phyloP scores from a whole-genome alignment of 2,113 vertebrate species.

The Prietella phreatophila region DNA sequence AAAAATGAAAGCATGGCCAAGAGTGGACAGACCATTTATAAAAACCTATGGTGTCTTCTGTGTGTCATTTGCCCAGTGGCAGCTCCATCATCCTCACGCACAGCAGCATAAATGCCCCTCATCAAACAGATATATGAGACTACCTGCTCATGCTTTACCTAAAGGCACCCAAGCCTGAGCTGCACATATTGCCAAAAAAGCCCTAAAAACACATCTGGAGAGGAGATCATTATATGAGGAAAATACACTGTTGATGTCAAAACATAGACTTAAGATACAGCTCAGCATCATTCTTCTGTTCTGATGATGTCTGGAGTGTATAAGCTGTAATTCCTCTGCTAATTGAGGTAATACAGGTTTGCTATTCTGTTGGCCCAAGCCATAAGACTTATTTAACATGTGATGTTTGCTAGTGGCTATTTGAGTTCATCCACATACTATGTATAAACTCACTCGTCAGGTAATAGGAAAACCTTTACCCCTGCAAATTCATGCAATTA shows the following conservation, averaged over 20 bases:
- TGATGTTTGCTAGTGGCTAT: constrained; percentile 3
- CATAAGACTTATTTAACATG: neutral
- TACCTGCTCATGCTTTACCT: constrained; percentile 41
- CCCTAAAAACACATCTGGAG: constrained; percentile 40
- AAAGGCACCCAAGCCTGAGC: constrained; percentile 34
- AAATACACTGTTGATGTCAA: constrained; percentile 48
- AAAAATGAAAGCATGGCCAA: constrained; percentile 38
- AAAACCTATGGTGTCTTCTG: constrained; percentile 41
- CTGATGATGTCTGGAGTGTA: constrained; percentile 13
- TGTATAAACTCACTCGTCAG: neutral
- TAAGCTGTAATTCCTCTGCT: constrained; percentile 13
- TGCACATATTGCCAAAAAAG: constrained; percentile 44
- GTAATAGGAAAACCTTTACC: neutral
- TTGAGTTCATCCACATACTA: neutral
- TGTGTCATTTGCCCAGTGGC: constrained; percentile 46
- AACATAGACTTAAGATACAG: constrained; percentile 25
- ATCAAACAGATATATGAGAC: constrained; percentile 49
- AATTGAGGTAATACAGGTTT: neutral
- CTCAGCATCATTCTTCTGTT: constrained; percentile 30
- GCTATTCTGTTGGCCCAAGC: neutral
- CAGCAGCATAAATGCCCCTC: constrained; percentile 47
- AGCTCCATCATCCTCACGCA: constrained; percentile 50
- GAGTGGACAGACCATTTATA: constrained; percentile 44
- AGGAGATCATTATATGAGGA: constrained; percentile 47
- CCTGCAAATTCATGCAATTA: neutral